Percentiles rank a stretch among this genome's conserved stretches.
Conservation (phyloP, 2,797 vertebrate genomes). For the Cheirogaleus major region DNA sequence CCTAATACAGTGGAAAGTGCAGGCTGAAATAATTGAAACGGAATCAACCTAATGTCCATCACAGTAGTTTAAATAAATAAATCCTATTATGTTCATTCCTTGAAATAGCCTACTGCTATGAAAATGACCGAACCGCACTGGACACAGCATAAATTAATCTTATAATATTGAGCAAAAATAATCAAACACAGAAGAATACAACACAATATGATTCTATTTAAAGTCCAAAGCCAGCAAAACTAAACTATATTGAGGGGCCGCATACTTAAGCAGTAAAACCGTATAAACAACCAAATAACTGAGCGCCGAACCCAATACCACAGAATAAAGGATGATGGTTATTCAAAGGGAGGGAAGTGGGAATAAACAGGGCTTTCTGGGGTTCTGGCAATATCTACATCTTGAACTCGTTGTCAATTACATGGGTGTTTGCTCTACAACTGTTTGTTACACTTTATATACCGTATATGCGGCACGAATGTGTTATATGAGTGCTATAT, state of each 20-base stretch:
- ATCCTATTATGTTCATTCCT: neutral
- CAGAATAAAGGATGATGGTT: neutral
- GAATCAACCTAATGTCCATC: neutral
- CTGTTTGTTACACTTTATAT: neutral
- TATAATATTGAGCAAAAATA: neutral
- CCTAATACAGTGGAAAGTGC: neutral
- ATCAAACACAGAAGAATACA: neutral
- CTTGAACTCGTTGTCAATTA: neutral
- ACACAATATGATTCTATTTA: neutral
- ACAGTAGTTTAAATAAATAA: neutral
- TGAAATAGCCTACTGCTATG: neutral
- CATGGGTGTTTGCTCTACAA: neutral
- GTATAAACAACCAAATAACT: neutral
- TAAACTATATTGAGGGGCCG: neutral
- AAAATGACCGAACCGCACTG: neutral
- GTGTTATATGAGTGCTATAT: neutral
- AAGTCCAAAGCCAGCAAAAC: neutral
- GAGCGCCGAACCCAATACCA: neutral
- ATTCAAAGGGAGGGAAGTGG: neutral
- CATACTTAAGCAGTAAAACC: neutral
- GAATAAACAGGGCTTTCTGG: neutral
- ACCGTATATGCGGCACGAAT: no score
- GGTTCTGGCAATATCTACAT: neutral
- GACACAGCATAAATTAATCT: neutral
- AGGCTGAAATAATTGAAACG: accelerated